Conservation (phyloP, 2,113 vertebrate species). For the Pterocles gutturalis region DNA sequence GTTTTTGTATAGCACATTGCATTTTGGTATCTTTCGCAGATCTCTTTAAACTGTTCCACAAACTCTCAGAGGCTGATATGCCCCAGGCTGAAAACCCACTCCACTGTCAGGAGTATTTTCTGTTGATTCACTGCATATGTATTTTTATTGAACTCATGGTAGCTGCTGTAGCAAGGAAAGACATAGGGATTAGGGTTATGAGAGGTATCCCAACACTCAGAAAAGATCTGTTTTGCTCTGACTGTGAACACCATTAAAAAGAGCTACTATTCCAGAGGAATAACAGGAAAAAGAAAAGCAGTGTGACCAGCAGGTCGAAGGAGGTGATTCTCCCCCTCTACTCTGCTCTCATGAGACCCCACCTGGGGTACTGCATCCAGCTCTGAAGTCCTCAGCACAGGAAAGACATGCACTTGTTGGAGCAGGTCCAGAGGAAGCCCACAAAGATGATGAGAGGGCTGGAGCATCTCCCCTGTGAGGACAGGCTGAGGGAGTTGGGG, state of each 20-base stretch:
- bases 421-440: no score
- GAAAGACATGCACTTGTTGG: no score
- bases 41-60: neutral
- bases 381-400: no score
- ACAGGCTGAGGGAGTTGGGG: no score
- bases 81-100: neutral
- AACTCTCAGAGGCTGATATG: neutral
- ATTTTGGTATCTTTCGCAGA: neutral
- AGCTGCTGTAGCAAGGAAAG: neutral
- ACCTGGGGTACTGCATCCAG: no score
- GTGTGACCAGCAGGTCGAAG: no score
- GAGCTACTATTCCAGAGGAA: neutral
- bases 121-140: neutral
- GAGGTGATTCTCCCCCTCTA: no score
- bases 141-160: neutral
- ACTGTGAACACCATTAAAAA: neutral
- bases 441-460: no score
- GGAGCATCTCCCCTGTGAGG: no score
- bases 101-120: neutral
- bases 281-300: neutral
- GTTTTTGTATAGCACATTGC: neutral
- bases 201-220: neutral
- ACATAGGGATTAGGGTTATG: neutral
- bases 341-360: no score
- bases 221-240: neutral